Base-by-base conservation (phyloP, 2,888 invertebrate species). In the Eudasyphora cyanicolor region DNA sequence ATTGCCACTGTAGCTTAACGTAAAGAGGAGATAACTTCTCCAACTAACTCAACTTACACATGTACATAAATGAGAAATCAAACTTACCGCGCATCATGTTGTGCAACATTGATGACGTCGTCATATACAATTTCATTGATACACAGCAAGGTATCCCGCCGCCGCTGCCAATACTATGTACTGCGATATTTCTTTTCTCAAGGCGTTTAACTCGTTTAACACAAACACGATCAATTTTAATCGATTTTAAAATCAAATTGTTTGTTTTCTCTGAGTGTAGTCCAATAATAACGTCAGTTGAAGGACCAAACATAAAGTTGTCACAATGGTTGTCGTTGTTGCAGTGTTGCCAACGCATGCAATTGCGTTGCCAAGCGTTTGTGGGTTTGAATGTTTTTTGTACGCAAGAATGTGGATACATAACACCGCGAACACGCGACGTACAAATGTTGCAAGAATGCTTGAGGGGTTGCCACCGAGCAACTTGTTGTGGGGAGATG, bases 11-110 rank as follows among this genome's bases (percentile, higher is more conserved):
- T n/a, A n/a, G n/a, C n/a, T n/a, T n/a, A n/a, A n/a, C n/a, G n/a
- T n/a, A n/a, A n/a, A n/a, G n/a, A n/a, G n/a, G n/a, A n/a, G n/a
- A n/a, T n/a, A n/a, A n/a, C n/a, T n/a, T n/a, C n/a, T n/a, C 35
- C 35, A 5, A 5, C 5, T 10, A 35, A 35, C 35, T 35, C 35
- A 7, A 35, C 5, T 10, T 10, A 35, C 35, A 35, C 38, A 51
- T 49, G 14, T 49, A 4, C 17, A 19, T 17, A 51, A 51, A 19
- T 10, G 3, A 64, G 19, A 64, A 64, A 35, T 10, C 19, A 0
- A 27, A 86, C 90, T 89, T 87, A 90, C 90, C 89, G 83, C 86
- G 76, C 90, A 90, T 90, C 87, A 85, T 89, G 86, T 81, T 85
- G 88, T 86, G 87, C 51, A 70, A 82, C 84, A 79, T 38, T 70